phyloP scores from a whole-genome alignment of 2,888 invertebrate species.

The Melikaiella ostensackeni region DNA sequence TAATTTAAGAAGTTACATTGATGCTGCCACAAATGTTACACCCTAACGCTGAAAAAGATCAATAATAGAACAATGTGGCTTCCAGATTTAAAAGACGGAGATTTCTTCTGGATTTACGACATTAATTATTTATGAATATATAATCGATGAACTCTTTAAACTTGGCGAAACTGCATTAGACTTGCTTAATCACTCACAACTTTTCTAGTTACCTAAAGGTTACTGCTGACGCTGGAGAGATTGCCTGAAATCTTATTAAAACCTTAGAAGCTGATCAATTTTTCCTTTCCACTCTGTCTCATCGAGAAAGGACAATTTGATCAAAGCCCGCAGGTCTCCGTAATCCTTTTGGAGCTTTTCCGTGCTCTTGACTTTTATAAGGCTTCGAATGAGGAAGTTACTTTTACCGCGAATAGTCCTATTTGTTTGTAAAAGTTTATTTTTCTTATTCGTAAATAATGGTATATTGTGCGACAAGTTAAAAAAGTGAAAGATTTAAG shows the following conservation, averaged over 20 bases:
- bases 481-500: too few relatives aligned
- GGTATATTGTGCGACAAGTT: too few relatives aligned
- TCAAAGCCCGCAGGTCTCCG: not conserved
- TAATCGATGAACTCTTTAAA: not conserved
- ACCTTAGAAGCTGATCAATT: constrained; percentile 41
- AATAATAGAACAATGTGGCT: not conserved
- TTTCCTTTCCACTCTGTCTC: not conserved
- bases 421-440: not conserved
- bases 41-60: too few relatives aligned
- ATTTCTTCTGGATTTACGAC: not conserved
- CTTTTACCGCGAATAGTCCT: not conserved
- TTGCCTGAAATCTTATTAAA: constrained; percentile 55
- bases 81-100: not conserved
- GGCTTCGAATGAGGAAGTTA: not conserved
- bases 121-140: not conserved
- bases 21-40: too few relatives aligned
- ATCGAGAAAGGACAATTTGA: not conserved
- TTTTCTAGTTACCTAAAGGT: constrained; percentile 48
- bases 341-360: not conserved
- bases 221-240: constrained; percentile 45
- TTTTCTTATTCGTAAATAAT: too few relatives aligned
- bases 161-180: constrained; percentile 5
- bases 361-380: not conserved
- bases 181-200: constrained; percentile 45
- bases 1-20: too few relatives aligned